phyloP scores from a whole-genome alignment of 2,888 invertebrate genomes.

The Lasioglossum pauxillum region DNA sequence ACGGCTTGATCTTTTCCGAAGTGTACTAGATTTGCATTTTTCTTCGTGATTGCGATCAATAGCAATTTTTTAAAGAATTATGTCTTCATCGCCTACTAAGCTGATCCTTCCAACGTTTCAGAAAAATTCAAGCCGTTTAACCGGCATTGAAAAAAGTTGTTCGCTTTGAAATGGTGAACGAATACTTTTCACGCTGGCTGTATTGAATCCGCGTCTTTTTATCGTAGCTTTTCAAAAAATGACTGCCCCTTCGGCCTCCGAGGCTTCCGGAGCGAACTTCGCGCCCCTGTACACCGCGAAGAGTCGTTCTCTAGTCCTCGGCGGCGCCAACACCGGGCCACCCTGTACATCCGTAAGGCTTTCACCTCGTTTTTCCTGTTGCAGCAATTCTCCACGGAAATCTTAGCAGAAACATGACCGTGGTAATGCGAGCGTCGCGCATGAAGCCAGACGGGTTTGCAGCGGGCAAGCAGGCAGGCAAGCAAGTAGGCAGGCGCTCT shows the following conservation, averaged over 20 bases:
- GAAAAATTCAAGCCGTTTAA: too few species aligned
- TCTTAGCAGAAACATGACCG: constrained; percentile 60
- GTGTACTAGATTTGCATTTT: too few species aligned
- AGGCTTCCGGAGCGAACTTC: neutral
- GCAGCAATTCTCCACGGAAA: constrained; percentile 51
- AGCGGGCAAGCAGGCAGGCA: constrained; percentile 65
- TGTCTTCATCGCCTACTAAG: too few species aligned
- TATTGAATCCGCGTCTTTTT: neutral
- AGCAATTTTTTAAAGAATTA: too few species aligned
- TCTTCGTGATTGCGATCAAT: too few species aligned
- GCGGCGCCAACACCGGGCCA: neutral
- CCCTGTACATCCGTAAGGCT: constrained; percentile 26
- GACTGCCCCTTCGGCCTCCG: neutral
- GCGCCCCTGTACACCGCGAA: neutral
- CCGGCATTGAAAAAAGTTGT: too few species aligned
- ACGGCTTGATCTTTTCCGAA: too few species aligned
- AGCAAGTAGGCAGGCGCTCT: constrained; percentile 60
- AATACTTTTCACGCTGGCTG: too few species aligned
- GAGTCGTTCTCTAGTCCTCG: neutral
- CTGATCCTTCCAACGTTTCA: too few species aligned
- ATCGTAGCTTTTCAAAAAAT: neutral
- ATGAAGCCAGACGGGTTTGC: constrained; percentile 73
- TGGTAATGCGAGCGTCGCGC: constrained; percentile 63
- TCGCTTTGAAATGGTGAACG: too few species aligned
- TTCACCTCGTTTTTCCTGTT: constrained; percentile 34